Evolutionary conservation across 2,113 vertebrate species (phyloP).

Genomic region (Lathamus discolor): DNA sequence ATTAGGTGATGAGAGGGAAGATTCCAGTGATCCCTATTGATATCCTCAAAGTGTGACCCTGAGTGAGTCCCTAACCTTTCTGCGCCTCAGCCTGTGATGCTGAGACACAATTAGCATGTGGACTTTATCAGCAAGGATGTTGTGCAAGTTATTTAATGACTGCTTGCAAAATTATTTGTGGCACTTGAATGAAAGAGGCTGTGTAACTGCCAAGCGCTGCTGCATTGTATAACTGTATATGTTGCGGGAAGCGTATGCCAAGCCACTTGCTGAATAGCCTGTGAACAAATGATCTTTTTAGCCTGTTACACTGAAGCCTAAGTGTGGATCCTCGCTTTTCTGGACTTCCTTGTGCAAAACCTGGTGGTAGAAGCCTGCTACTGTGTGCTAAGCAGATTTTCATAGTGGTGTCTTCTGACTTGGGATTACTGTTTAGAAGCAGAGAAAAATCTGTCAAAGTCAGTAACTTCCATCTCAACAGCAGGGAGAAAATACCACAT

Average conservation of each 20-base stretch:
- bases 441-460: neutral
- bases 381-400: neutral
- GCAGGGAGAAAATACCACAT: neutral
- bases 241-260: neutral
- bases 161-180: neutral
- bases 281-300: neutral
- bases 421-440: neutral
- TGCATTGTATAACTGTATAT: neutral
- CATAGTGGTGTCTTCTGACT: neutral
- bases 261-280: neutral
- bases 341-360: neutral
- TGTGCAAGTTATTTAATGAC: slow-evolving; percentile 20
- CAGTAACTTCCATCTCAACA: neutral
- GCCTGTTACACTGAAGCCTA: neutral
- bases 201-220: neutral
- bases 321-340: neutral
- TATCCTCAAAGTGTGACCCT: neutral
- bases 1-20: neutral
- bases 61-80: neutral
- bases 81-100: neutral
- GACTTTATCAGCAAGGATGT: slow-evolving; percentile 7
- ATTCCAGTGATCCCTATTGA: neutral
- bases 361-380: neutral
- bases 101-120: neutral
- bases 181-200: neutral